phyloP scores from a whole-genome alignment of 2,888 invertebrate species.

The Ethmia dodecea region DNA sequence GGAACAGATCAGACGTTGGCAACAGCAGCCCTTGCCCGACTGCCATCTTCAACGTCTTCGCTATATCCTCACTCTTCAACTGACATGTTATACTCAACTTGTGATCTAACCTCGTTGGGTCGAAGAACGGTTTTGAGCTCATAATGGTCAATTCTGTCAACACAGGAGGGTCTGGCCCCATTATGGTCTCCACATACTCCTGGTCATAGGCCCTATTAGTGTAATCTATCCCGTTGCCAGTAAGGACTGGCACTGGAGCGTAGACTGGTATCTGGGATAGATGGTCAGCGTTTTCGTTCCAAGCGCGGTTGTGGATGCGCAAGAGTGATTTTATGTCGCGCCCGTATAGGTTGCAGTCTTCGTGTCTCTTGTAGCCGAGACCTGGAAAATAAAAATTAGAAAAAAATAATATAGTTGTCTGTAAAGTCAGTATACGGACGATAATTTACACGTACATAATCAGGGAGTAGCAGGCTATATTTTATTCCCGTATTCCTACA shows the following conservation, averaged over 20 bases:
- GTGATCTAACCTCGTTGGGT: conserved; percentile 33
- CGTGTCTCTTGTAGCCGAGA: conserved; percentile 46
- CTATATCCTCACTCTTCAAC: conserved; percentile 43
- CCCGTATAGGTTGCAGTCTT: conserved; percentile 42
- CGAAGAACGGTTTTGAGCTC: conserved; percentile 34
- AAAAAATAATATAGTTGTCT: not conserved
- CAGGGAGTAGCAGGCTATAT: no score
- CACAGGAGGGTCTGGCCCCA: conserved; percentile 49
- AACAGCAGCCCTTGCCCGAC: conserved; percentile 36
- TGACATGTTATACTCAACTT: conserved; percentile 36
- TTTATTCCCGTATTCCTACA: no score
- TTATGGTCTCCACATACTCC: conserved; percentile 37
- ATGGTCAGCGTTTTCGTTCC: conserved; percentile 34
- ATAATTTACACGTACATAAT: no score
- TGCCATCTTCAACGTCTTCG: conserved; percentile 41
- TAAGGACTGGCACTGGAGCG: conserved; percentile 34
- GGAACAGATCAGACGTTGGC: conserved; percentile 46
- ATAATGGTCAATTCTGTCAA: conserved; percentile 42
- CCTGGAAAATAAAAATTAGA: conserved; percentile 31
- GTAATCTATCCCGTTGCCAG: conserved; percentile 49
- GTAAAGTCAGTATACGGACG: not conserved
- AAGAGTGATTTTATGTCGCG: conserved; percentile 46
- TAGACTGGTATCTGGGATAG: conserved; percentile 38
- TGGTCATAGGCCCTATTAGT: conserved; percentile 42
- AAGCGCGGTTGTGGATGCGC: conserved; percentile 34